Percentiles rank a stretch among this genome's conserved stretches.
Evolutionary conservation across 2,888 invertebrate genomes (phyloP).

Genomic region (Platycheirus albimanus): DNA sequence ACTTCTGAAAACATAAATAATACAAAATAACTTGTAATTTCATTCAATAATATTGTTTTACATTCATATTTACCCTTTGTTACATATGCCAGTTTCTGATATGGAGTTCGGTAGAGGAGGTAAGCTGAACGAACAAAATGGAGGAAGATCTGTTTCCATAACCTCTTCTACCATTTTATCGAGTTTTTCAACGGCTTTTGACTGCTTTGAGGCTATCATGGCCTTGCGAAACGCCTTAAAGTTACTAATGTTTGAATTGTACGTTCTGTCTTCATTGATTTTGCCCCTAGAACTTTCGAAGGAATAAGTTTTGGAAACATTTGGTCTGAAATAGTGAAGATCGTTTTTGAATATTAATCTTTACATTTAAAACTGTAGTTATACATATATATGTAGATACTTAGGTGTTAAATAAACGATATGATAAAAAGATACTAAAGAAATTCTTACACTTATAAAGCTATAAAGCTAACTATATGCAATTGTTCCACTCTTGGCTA

Average conservation of each 20-base stretch:
- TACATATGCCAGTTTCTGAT: constrained; percentile 81
- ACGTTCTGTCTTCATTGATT: constrained; percentile 77
- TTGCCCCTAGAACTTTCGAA: constrained; percentile 74
- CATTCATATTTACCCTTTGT: constrained; percentile 79
- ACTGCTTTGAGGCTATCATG: constrained; percentile 81
- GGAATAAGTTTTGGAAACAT: constrained; percentile 69
- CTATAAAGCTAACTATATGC: no score
- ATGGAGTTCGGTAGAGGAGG: constrained; percentile 80
- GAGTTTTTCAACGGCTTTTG: constrained; percentile 82
- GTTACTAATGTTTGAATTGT: constrained; percentile 78
- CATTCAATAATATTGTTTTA: neutral
- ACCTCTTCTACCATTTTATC: constrained; percentile 83
- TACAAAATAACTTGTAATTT: no score
- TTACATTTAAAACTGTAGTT: neutral
- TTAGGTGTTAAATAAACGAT: no score
- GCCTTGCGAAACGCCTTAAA: constrained; percentile 81
- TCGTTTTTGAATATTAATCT: neutral
- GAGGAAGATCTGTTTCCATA: constrained; percentile 80
- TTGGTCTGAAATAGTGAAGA: constrained; percentile 23
- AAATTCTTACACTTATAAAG: no score
- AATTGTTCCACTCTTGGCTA: no score
- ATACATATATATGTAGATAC: no score
- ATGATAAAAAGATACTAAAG: no score
- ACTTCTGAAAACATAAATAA: constrained; percentile 46
- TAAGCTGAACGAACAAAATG: constrained; percentile 78